These are phyloP conservation scores for Drosophila sturtevanti DNA, from an alignment of 1,140 invertebrate genomes.

Conservation along the genomic window DNA sequence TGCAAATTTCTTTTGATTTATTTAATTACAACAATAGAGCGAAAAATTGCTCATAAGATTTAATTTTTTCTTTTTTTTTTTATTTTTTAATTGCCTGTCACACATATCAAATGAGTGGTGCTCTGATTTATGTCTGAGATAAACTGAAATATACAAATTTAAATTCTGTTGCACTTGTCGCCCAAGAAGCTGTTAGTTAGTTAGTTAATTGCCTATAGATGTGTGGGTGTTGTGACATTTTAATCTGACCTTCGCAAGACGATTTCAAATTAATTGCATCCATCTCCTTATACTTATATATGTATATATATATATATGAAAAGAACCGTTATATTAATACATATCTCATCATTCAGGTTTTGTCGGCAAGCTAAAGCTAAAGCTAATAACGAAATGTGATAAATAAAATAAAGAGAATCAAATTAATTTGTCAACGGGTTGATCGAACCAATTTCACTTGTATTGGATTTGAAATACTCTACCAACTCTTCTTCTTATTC, in stretches of 20 bases:
- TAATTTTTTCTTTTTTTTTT: no score
- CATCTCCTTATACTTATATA: no score
- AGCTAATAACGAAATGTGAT: constrained; percentile 28
- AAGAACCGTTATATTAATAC: constrained; percentile 8
- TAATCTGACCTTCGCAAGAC: constrained; percentile 63
- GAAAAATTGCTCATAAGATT: constrained; percentile 39
- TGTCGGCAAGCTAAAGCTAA: constrained; percentile 41
- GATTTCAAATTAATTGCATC: constrained; percentile 30
- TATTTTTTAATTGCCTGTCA: constrained; percentile 71
- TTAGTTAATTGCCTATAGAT: background rate
- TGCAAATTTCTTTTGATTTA: constrained; percentile 24
- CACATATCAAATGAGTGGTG: constrained; percentile 58
- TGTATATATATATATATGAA: background rate
- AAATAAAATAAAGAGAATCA: constrained; percentile 43
- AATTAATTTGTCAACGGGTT: constrained; percentile 54
- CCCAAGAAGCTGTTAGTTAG: background rate
- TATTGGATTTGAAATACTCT: background rate
- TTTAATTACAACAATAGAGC: constrained; percentile 49
- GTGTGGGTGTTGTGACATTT: constrained; percentile 53
- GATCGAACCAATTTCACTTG: background rate
- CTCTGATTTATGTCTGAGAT: constrained; percentile 43
- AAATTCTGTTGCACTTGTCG: background rate
- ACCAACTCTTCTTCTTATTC: no score
- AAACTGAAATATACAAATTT: background rate
- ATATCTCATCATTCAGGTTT: constrained; percentile 43